Base-by-base conservation (phyloP, 2,113 vertebrate genomes). In the Haemorhous mexicanus region DNA sequence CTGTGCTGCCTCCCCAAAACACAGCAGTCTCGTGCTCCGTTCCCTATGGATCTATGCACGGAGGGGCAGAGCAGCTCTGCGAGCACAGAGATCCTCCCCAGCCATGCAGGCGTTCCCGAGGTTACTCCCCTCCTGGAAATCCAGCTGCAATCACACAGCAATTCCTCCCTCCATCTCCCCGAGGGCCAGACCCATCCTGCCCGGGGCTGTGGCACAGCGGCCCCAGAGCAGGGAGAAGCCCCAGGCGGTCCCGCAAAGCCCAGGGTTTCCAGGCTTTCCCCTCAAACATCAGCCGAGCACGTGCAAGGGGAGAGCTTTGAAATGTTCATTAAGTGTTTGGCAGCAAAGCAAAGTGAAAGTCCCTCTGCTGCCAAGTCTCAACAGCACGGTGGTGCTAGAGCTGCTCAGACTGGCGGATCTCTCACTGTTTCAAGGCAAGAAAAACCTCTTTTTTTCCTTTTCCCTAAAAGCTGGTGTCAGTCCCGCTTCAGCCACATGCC, bases 381-480 rank as follows among this genome's bases (percentile, higher is more conserved):
- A 21, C 94, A 94, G 90, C 79, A 90, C 19, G 24, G 95, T 93
- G 87, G 92, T 95, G 90, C 86, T 96, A 88, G 59, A 92, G 96
- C 76, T 66, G 86, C 94, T 92, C 94, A 33, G 14, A 81, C 33
- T 91, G 91, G 87, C 1, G 0, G 59, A 7, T 74, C 20, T 24
- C 39, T 80, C 20, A 4, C 64, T 35, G 47, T 67, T 77, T 70
- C 63, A 50, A 81, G 76, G 88, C 83, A 90, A 86, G 88, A 10
- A 63, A 70, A 84, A 17, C 6, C 4, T 3, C 37, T 68, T 50
- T n/a, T n/a, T 30, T 67, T 11, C 20, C 35, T 44, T 70, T 70
- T 66, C 41, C 61, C 35, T 22, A 61, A 74, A 80, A 67, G 16
- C 46, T 56, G 47, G 47, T 90, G 76, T 47, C 84, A 89, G 94